Conservation (phyloP, 2,113 vertebrate genomes). For the Microtus pennsylvanicus region DNA sequence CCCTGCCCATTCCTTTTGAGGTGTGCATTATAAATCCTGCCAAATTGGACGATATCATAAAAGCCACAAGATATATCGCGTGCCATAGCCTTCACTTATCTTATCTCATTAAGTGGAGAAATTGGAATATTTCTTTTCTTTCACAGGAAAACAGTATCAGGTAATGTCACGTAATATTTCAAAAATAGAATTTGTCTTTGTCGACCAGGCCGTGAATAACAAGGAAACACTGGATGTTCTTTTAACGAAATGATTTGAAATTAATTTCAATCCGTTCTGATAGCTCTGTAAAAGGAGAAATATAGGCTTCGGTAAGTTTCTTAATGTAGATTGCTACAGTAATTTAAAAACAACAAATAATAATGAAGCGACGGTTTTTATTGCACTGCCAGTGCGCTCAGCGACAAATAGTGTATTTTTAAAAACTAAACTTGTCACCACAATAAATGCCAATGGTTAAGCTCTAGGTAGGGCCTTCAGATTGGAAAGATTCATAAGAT, state of each 20-base stretch:
- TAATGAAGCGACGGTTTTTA: constrained; percentile 73
- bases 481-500: constrained; percentile 74
- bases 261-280: constrained; percentile 75
- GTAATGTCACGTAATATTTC: constrained; percentile 78
- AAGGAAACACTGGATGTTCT: constrained; percentile 71
- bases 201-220: constrained; percentile 59
- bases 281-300: constrained; percentile 72
- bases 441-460: constrained; percentile 63
- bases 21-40: constrained; percentile 63
- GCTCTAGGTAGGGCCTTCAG: constrained; percentile 54
- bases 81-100: constrained; percentile 67
- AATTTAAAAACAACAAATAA: constrained; percentile 74
- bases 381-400: constrained; percentile 33
- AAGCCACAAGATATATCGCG: constrained; percentile 65
- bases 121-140: constrained; percentile 63
- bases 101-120: constrained; percentile 74
- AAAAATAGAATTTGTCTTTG: constrained; percentile 77
- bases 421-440: constrained; percentile 72
- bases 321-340: constrained; percentile 74
- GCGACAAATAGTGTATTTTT: constrained; percentile 68
- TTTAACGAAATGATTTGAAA: constrained; percentile 75
- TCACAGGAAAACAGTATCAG: constrained; percentile 62
- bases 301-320: constrained; percentile 50
- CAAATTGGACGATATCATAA: constrained; percentile 67
- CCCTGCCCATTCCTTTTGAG: constrained; percentile 52